phyloP scores from a whole-genome alignment of 2,797 vertebrate species.

The Eutrigla gurnardus region DNA sequence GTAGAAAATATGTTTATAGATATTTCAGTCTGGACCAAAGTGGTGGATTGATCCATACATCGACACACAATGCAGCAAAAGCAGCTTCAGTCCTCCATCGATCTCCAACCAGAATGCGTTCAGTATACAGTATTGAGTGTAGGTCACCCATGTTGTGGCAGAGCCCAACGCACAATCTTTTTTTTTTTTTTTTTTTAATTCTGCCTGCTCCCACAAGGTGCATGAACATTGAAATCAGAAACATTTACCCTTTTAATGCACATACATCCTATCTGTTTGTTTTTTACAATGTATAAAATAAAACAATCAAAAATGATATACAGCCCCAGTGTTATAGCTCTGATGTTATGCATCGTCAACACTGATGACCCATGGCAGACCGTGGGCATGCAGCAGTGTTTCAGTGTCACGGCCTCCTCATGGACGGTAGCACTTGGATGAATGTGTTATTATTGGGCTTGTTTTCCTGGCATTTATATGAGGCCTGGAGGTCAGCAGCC shows the following conservation, averaged over 20 bases:
- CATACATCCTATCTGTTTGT: neutral
- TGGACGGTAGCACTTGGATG: neutral
- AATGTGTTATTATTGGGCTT: constrained; percentile 26
- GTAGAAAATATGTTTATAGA: no score
- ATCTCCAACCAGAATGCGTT: neutral
- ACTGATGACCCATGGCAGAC: neutral
- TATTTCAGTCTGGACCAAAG: no score
- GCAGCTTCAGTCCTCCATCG: neutral
- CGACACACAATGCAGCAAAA: neutral
- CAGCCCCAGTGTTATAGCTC: neutral
- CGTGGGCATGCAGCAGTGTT: neutral
- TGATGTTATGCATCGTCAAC: constrained; percentile 1
- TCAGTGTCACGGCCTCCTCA: neutral
- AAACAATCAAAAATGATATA: neutral
- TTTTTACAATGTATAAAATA: neutral
- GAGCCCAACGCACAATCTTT: neutral
- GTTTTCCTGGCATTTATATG: constrained; percentile 33
- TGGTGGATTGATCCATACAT: neutral
- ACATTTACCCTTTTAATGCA: no score
- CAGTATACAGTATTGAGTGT: neutral
- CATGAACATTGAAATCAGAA: neutral
- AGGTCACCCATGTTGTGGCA: neutral
- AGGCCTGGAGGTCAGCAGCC: neutral
- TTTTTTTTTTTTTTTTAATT: neutral
- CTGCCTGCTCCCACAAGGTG: neutral